phyloP scores from a whole-genome alignment of 1,140 invertebrate genomes.

The Diorhabda sublineata region DNA sequence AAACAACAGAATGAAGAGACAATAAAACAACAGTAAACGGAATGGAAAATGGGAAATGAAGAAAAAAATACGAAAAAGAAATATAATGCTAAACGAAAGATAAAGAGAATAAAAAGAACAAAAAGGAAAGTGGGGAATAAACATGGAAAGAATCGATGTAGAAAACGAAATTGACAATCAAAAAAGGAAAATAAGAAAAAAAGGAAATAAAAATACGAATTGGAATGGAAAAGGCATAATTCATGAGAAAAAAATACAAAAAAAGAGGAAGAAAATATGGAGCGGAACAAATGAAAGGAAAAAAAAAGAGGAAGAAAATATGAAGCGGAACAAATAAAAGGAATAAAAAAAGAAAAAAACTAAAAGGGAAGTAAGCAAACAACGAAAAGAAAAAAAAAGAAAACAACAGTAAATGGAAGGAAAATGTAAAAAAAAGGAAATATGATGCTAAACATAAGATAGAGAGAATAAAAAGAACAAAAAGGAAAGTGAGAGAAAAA shows the following conservation, averaged over 20 bases:
- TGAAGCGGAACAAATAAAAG: not conserved
- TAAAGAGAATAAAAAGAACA: not conserved
- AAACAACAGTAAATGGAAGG: too few species aligned
- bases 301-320: not conserved
- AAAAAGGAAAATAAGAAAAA: not conserved
- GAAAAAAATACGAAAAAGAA: not conserved
- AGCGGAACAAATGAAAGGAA: not conserved
- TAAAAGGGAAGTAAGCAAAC: not conserved
- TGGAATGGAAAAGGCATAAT: not conserved
- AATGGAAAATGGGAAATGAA: not conserved
- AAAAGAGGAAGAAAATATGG: not conserved
- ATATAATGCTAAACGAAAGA: not conserved
- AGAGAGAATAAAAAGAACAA: too few species aligned
- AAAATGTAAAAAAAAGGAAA: not conserved
- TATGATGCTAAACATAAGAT: too few species aligned
- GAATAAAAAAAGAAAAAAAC: not conserved
- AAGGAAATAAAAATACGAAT: not conserved
- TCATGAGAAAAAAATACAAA: too few species aligned
- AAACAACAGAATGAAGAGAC: not conserved
- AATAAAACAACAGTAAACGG: not conserved
- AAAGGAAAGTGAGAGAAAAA: too few species aligned
- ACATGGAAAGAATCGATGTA: not conserved
- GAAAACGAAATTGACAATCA: not conserved
- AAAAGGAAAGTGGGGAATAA: not conserved
- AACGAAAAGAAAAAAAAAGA: not conserved